A percentile compares a stretch with the other conserved stretches of the same genome.
phyloP scores from a whole-genome alignment of 2,113 vertebrate genomes.

The Vidua macroura region DNA sequence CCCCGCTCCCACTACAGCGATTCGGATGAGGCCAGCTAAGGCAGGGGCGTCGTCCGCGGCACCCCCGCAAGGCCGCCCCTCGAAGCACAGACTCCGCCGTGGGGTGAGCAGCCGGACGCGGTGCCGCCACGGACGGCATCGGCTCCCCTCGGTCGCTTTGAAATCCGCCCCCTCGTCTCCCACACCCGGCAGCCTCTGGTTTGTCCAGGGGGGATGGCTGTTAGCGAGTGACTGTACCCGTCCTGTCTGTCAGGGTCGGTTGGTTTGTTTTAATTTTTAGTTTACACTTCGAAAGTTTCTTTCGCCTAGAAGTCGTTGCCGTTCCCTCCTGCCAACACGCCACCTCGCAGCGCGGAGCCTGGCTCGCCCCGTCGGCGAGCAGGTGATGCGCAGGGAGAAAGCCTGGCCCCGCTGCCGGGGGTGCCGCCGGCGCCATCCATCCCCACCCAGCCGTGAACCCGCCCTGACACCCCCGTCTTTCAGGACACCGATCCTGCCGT shows the following conservation, averaged over 20 bases:
- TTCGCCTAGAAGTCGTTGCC: conserved; percentile 23
- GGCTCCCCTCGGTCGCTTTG: neutral
- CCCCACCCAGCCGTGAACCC: neutral
- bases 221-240: neutral
- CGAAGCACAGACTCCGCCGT: neutral
- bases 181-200: neutral
- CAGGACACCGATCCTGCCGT: neutral
- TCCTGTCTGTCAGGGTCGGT: neutral
- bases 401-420: neutral
- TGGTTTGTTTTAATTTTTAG: neutral
- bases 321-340: conserved; percentile 63
- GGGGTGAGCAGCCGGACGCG: neutral
- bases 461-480: neutral
- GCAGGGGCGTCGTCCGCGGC: neutral
- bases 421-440: neutral
- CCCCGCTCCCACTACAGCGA: conserved; percentile 96
- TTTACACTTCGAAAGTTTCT: neutral
- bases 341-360: conserved; percentile 24
- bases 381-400: neutral
- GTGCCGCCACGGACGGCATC: neutral
- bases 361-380: neutral
- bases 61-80: neutral
- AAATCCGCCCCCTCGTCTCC: neutral
- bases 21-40: conserved; percentile 88
- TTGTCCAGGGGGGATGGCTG: neutral